These are phyloP conservation scores for Ichneumon xanthorius DNA, from an alignment of 2,888 invertebrate species.

Conservation along the genomic window DNA sequence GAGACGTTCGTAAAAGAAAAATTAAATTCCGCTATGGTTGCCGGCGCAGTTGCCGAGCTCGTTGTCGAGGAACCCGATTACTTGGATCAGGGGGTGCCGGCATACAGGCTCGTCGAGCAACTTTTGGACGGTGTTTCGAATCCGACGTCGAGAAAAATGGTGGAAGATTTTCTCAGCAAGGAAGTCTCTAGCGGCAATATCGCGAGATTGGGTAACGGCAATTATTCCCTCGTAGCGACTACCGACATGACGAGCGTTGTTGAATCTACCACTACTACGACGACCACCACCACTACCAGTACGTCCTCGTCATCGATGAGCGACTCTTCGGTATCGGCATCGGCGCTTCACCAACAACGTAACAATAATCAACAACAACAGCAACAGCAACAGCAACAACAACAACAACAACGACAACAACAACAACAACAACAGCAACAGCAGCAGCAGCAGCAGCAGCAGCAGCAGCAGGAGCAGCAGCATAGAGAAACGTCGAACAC, in stretches of 20 bases:
- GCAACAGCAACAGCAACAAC: conserved; percentile 48
- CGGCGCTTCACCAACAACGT: conserved; percentile 56
- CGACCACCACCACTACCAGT: conserved; percentile 2
- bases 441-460: conserved; percentile 22
- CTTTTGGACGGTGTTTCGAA: conserved; percentile 86
- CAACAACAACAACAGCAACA: conserved; percentile 46
- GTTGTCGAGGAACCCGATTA: conserved; percentile 91
- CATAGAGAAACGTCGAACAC: conserved; percentile 30
- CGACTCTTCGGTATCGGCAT: conserved; percentile 40
- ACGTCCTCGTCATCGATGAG: conserved; percentile 57
- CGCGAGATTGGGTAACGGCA: conserved; percentile 89
- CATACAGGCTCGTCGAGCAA: conserved; percentile 88
- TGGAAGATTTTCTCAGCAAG: conserved; percentile 88
- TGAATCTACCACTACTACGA: conserved; percentile 22
- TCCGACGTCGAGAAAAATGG: conserved; percentile 88
- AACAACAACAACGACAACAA: too few relatives aligned
- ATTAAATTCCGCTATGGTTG: conserved; percentile 86
- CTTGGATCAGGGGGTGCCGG: conserved; percentile 90
- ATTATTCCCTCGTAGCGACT: conserved; percentile 89
- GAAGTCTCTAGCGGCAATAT: conserved; percentile 90
- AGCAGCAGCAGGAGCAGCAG: conserved; percentile 39
- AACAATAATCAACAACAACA: conserved; percentile 22
- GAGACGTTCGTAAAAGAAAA: conserved; percentile 86
- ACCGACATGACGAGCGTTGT: conserved; percentile 76
- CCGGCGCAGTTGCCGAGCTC: conserved; percentile 90